phyloP scores from a whole-genome alignment of 2,113 vertebrate genomes.

The Xenopus borealis region DNA sequence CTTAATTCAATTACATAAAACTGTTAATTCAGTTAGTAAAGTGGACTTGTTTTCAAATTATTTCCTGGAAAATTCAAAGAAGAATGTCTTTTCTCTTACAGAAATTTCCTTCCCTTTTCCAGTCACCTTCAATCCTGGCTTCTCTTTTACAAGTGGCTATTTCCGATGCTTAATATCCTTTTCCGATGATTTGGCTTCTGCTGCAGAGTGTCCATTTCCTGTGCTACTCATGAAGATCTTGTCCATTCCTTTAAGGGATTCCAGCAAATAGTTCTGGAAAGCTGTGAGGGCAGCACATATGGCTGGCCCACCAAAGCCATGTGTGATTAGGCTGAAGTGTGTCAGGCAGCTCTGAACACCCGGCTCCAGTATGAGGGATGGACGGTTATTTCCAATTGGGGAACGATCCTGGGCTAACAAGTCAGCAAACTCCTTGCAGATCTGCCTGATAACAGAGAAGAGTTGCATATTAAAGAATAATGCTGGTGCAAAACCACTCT shows the following conservation, averaged over 20 bases:
- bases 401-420: slow-evolving; percentile 96
- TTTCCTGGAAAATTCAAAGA: not conserved
- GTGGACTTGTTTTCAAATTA: no score
- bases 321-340: slow-evolving; percentile 96
- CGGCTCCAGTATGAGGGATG: slow-evolving; percentile 85
- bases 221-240: slow-evolving; percentile 79
- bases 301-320: slow-evolving; percentile 90
- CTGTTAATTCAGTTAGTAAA: not conserved
- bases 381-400: slow-evolving; percentile 87
- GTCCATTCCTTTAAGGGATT: slow-evolving; percentile 94
- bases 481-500: not conserved
- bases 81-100: slow-evolving; percentile 4
- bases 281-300: slow-evolving; percentile 93
- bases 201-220: slow-evolving; percentile 62
- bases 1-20: not conserved
- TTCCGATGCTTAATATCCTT: slow-evolving; percentile 77
- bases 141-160: slow-evolving; percentile 47
- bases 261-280: slow-evolving; percentile 98
- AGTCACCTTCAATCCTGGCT: slow-evolving; percentile 4
- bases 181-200: slow-evolving; percentile 68
- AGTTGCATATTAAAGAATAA: not conserved
- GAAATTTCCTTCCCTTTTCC: not conserved
- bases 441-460: slow-evolving; percentile 73
- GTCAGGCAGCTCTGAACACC: slow-evolving; percentile 91
- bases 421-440: slow-evolving; percentile 96